Base-by-base conservation (phyloP, 2,888 invertebrate species). In the Loripinus fragilis region DNA sequence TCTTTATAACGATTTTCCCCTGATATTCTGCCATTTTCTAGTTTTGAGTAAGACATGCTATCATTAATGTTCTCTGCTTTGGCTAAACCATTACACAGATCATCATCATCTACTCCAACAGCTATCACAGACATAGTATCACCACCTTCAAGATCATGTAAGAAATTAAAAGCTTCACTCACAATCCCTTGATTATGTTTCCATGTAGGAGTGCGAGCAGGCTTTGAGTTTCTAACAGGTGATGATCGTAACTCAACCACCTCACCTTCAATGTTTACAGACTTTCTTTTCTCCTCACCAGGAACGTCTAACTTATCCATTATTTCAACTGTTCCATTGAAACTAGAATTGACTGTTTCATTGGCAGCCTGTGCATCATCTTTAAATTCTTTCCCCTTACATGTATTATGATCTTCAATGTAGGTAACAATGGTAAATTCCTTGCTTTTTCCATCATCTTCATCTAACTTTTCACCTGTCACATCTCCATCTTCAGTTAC, bases 111-210 rank as follows among this genome's bases (percentile, higher is more conserved):
- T 10, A 52, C 25, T 17, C n/a, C 30, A 38, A 38, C 48, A 38
- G 42, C 25, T 3, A 60, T 60, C 60, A 60, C 60, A 60, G 38
- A 28, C 0, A 23, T 23, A 2, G 23, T 42, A 41, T 67, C 73
- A 25, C 23, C 55, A 35, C 70, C 74, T 38, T 78, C 80, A 7
- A 76, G n/a, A 12, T 84, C 85, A 30, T 73, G 79, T 3, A 87
- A 74, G 71, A 85, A 87, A 35, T 73, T 55, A 75, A 87, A 87
- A 8, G 76, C 85, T 64, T 86, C 85, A 78, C 87, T 87, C 12
- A 87, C 85, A 67, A 84, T 66, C 41, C 79, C 70, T 66, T 83
- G 82, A 48, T 85, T 85, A 41, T 75, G 68, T 67, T 71, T 72
- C 73, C 78, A 78, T 15, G 78, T 78, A 35, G 76, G 74, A 64